Evolutionary conservation across 1,140 invertebrate species (phyloP).

Genomic region (Drosophila arawakana): DNA sequence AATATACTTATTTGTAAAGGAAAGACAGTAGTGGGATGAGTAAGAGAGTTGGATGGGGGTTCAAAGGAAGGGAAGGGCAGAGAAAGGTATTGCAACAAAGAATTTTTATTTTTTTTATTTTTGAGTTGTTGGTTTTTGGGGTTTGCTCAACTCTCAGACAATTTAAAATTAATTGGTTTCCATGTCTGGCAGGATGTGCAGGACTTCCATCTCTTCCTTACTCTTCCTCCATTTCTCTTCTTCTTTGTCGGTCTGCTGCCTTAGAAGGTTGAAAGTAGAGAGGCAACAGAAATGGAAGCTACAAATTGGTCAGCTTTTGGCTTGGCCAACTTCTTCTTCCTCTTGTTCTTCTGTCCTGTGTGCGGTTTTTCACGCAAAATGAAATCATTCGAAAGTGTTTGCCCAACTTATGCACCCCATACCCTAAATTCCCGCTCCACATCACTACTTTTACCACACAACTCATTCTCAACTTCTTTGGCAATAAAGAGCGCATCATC

Average conservation of each 20-base stretch:
- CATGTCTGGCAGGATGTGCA: constrained; percentile 57
- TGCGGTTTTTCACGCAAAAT: constrained; percentile 70
- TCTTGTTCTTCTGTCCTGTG: constrained; percentile 32
- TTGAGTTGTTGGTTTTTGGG: constrained; percentile 33
- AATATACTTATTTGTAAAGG: constrained; percentile 19
- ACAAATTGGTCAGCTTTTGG: constrained; percentile 49
- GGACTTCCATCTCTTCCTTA: constrained; percentile 9
- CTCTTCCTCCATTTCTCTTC: too few species aligned
- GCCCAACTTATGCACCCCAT: constrained; percentile 7
- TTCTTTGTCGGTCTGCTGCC: constrained; percentile 3
- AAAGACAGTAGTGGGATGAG: neutral
- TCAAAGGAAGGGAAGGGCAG: neutral
- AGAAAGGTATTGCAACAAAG: constrained; percentile 15
- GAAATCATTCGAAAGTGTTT: constrained; percentile 80
- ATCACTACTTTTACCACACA: neutral
- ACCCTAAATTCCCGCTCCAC: neutral
- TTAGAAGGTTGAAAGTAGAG: constrained; percentile 34
- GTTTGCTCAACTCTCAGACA: constrained; percentile 62
- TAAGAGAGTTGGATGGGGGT: neutral
- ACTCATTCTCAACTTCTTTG: neutral
- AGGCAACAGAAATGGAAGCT: constrained; percentile 9
- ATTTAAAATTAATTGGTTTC: constrained; percentile 83
- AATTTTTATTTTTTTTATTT: constrained; percentile 23
- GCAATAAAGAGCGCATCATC: constrained; percentile 36
- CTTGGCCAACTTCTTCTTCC: constrained; percentile 19